Evolutionary conservation across 2,113 vertebrate genomes (phyloP), one percentile per base, ranked within the genome.

Genomic region (Hippotragus niger): DNA sequence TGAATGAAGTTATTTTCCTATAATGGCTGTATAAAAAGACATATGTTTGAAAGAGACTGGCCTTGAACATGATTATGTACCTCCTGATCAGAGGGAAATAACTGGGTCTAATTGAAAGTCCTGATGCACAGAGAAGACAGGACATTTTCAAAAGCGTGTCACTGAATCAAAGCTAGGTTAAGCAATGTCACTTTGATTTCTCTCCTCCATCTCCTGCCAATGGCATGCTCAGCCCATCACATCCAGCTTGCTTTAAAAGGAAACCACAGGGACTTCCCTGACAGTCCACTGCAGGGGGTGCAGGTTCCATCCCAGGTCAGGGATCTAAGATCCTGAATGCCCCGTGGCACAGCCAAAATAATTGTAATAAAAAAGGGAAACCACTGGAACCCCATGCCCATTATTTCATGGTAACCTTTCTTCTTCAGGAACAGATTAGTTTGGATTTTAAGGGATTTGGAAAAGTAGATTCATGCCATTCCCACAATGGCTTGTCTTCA

Each of bases 11-110:
- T 86, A 98, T 99, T 98, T 98, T 97, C 93, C 94, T 98, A 58
- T 97, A 97, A 98, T 98, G 97, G 58, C 97, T 98, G 57, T 98
- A 98, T 98, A 97, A 97, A 94, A 98, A 98, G 96, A 97, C 64
- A 7, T 87, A 90, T 88, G 88, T 98, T 98, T 99, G 98, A 98
- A 98, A 99, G 97, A 98, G 98, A 96, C 95, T 96, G 94, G 91
- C 93, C 94, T 97, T 96, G 97, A 98, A 97, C 96, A 97, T 95
- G 97, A 98, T 98, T 98, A 97, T 90, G 83, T 97, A 98, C 90
- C 97, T 98, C 90, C 98, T 97, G 94, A 98, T 98, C 98, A 98
- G 96, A 99, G 97, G 95, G 98, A 98, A 98, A 98, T 98, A 98
- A 98, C 98, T 98, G 96, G 80, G 95, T 98, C 94, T 98, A 98